A percentile compares a stretch with the other conserved stretches of the same genome.
These are phyloP conservation scores for Pampusana beccarii DNA, from an alignment of 2,113 vertebrate genomes.

Conservation along the genomic window DNA sequence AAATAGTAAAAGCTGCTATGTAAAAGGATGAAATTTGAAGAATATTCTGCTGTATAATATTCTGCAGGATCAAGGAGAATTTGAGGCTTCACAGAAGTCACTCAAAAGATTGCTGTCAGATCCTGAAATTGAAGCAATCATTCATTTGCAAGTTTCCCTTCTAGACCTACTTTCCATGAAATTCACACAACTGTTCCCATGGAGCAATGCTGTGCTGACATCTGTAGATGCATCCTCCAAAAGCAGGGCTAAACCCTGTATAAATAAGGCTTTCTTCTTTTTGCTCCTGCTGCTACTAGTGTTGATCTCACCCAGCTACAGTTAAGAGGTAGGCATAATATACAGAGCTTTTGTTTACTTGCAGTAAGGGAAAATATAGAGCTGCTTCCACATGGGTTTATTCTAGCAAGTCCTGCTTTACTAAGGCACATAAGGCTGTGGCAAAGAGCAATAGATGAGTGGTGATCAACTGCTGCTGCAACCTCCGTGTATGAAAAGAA, in stretches of 20 bases:
- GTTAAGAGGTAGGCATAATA: neutral
- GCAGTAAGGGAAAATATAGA: neutral
- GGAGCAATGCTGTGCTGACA: neutral
- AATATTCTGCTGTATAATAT: neutral
- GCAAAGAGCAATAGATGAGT: neutral
- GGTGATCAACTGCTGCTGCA: neutral
- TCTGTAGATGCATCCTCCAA: neutral
- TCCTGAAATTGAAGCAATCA: constrained; percentile 18
- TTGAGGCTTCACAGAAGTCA: neutral
- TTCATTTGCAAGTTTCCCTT: constrained; percentile 10
- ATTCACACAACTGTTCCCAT: constrained; percentile 29
- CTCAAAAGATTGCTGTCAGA: constrained; percentile 14
- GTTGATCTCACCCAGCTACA: neutral
- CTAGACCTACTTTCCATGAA: constrained; percentile 14
- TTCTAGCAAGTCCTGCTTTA: neutral
- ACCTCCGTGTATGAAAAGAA: neutral
- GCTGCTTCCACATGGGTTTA: neutral
- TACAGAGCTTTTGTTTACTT: neutral
- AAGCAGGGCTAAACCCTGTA: neutral
- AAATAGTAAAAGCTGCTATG: neutral
- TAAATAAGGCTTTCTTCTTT: neutral
- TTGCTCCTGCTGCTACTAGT: neutral
- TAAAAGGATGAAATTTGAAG: neutral
- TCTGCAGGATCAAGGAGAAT: constrained; percentile 12
- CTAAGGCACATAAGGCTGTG: neutral